Evolutionary conservation across 2,797 vertebrate genomes (phyloP).

Genomic region (Arctocebus calabarensis): DNA sequence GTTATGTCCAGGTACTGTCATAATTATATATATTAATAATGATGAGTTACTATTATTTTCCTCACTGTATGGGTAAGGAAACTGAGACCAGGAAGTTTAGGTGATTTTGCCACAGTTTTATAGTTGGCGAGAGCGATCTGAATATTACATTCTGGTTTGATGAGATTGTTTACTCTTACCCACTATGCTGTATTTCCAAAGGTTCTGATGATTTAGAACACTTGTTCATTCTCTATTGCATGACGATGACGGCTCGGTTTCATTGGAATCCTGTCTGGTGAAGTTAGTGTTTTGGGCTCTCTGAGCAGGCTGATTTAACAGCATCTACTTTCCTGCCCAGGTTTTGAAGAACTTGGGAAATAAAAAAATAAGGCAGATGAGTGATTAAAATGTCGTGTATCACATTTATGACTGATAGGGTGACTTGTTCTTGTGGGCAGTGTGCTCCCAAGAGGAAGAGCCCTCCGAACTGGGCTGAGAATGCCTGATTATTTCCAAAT

Average conservation of each 20-base stretch:
- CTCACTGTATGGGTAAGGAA: not conserved
- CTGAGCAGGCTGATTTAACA: not conserved
- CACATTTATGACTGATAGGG: not conserved
- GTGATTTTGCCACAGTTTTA: not conserved
- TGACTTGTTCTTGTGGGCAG: not conserved
- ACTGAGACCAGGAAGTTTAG: not conserved
- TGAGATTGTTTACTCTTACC: not conserved
- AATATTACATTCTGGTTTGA: not conserved
- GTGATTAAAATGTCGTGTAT: not conserved
- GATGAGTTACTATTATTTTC: not conserved
- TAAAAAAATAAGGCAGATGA: not conserved
- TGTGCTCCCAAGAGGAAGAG: not conserved
- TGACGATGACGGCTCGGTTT: not conserved
- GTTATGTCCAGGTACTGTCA: not conserved
- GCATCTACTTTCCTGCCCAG: not conserved
- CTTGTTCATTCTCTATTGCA: not conserved
- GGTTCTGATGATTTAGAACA: not conserved
- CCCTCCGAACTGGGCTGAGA: not conserved
- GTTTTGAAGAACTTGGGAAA: not conserved
- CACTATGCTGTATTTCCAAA: not conserved
- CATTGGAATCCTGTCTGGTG: not conserved
- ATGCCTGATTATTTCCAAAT: not conserved
- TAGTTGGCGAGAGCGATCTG: not conserved
- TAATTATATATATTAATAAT: not conserved
- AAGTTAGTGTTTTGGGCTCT: not conserved